phyloP scores from a whole-genome alignment of 2,888 invertebrate species.

The Petrophora chlorosata region DNA sequence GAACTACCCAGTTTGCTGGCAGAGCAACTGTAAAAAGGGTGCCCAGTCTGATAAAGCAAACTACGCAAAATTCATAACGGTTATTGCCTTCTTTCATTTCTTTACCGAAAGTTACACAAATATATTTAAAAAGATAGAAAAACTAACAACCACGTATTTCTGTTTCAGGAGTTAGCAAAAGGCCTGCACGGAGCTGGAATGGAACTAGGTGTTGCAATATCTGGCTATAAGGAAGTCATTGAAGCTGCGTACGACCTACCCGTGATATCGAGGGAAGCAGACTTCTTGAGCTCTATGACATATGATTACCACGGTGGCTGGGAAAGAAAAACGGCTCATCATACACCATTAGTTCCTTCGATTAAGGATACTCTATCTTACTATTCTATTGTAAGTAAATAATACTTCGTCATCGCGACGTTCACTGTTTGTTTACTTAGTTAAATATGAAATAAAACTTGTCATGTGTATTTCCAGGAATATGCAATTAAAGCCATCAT shows the following conservation, averaged over 20 bases:
- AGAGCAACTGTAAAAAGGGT: constrained; percentile 93
- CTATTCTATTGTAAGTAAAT: constrained; percentile 88
- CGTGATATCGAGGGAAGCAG: constrained; percentile 86
- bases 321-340: constrained; percentile 91
- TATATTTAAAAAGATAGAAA: neutral
- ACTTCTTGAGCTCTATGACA: constrained; percentile 93
- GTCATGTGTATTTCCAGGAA: constrained; percentile 78
- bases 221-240: constrained; percentile 96
- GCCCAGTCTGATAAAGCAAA: constrained; percentile 90
- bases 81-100: constrained; percentile 50
- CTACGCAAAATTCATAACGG: constrained; percentile 89
- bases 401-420: neutral
- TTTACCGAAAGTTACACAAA: neutral
- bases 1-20: constrained; percentile 98
- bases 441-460: neutral
- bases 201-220: constrained; percentile 91
- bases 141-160: neutral
- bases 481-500: constrained; percentile 91
- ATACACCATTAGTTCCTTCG: constrained; percentile 89
- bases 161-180: constrained; percentile 84
- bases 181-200: constrained; percentile 88
- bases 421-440: neutral
- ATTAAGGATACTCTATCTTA: constrained; percentile 88
- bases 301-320: constrained; percentile 96
- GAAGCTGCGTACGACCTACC: constrained; percentile 92